Conservation (phyloP, 37 sponge, comb jelly and placozoan genomes). For the Spongilla lacustris region DNA sequence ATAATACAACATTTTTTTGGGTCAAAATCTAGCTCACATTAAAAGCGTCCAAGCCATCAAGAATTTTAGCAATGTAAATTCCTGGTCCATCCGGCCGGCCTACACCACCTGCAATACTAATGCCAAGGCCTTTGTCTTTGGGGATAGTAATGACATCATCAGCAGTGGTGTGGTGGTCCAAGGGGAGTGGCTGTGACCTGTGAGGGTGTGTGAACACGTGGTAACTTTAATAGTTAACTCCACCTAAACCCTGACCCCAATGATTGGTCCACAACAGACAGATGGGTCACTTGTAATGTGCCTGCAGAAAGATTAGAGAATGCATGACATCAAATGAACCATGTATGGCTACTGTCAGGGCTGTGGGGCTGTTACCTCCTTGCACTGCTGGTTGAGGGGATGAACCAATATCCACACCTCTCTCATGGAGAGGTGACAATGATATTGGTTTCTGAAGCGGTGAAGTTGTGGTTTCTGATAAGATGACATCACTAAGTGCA, state of each 20-base stretch:
- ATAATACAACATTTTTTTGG: neutral
- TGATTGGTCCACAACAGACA: neutral
- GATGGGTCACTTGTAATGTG: neutral
- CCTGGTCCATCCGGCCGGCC: slow-evolving; percentile 53
- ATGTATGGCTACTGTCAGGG: too few relatives aligned
- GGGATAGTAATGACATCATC: slow-evolving; percentile 39
- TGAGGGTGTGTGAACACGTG: too few relatives aligned
- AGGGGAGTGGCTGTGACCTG: neutral
- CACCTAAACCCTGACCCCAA: neutral
- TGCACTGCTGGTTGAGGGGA: too few relatives aligned
- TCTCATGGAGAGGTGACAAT: neutral
- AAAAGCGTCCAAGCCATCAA: slow-evolving; percentile 77
- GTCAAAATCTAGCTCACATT: slow-evolving; percentile 40
- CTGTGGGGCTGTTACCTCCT: too few relatives aligned
- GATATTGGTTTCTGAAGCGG: neutral
- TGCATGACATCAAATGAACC: neutral
- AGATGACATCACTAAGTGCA: neutral
- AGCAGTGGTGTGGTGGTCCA: neutral
- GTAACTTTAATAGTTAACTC: too few relatives aligned
- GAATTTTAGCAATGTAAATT: slow-evolving; percentile 72
- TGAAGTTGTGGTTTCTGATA: neutral
- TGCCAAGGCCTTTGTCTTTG: slow-evolving; percentile 58
- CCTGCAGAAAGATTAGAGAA: neutral
- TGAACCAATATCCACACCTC: neutral
- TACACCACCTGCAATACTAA: slow-evolving; percentile 66